Conservation (phyloP, 2,797 vertebrate genomes). For the Salmo trutta region DNA sequence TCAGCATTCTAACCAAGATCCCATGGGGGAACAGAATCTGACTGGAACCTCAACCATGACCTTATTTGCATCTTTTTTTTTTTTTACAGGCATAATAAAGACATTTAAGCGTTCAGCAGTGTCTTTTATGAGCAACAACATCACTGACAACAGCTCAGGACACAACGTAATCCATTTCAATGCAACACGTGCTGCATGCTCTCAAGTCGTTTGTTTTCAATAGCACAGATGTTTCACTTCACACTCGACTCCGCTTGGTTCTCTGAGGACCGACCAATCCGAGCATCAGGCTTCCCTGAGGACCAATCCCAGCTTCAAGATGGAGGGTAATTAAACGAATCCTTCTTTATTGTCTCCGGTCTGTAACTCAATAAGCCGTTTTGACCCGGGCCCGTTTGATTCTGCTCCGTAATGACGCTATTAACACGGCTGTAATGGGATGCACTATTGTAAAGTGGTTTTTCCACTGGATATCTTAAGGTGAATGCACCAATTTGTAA, state of each 20-base stretch:
- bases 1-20: background rate
- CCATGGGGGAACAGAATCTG: background rate
- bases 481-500: too few relatives aligned
- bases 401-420: background rate
- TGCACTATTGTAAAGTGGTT: too few relatives aligned
- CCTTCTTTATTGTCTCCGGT: background rate
- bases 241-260: background rate
- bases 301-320: background rate
- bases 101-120: background rate
- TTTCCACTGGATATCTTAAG: too few relatives aligned
- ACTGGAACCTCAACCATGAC: background rate
- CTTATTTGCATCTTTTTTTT: too few relatives aligned
- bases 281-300: background rate
- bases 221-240: background rate
- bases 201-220: background rate
- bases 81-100: background rate
- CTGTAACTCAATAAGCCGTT: constrained; percentile 1
- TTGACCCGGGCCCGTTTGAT: background rate
- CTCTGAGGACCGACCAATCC: background rate
- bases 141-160: background rate
- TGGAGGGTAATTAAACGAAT: background rate
- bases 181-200: background rate
- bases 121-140: background rate
- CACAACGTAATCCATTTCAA: background rate
- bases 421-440: background rate